Conservation (phyloP, 2,888 invertebrate genomes). For the Phengaris alcon region DNA sequence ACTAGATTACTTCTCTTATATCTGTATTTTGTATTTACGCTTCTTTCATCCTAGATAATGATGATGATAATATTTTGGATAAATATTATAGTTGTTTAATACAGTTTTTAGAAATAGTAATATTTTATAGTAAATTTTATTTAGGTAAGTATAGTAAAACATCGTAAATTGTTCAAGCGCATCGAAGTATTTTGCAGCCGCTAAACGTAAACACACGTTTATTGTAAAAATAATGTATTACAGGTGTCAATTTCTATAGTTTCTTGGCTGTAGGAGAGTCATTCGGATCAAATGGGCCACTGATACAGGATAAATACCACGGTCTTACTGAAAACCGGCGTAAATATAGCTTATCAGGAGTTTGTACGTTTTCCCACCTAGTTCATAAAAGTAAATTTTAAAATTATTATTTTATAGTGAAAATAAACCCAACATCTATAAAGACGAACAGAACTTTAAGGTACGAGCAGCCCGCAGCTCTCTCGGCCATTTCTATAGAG, state of each 20-base stretch:
- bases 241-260: too few relatives aligned
- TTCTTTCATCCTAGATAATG: background rate
- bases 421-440: background rate
- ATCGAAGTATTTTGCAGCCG: background rate
- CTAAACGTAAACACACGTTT: background rate
- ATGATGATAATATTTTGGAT: background rate
- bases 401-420: too few relatives aligned
- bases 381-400: too few relatives aligned
- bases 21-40: background rate
- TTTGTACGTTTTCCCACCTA: too few relatives aligned
- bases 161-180: background rate
- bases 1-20: background rate
- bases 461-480: background rate
- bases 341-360: too few relatives aligned
- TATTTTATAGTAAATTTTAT: background rate
- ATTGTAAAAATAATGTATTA: background rate
- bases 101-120: background rate
- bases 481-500: background rate
- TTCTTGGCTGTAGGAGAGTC: too few relatives aligned
- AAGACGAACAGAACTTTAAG: background rate
- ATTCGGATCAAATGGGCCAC: too few relatives aligned
- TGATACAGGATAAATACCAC: too few relatives aligned
- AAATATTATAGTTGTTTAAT: background rate
- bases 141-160: too few relatives aligned
- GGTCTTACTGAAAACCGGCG: too few relatives aligned